A percentile compares a stretch with the other conserved stretches of the same genome.
Evolutionary conservation across 2,888 invertebrate genomes (phyloP).

Genomic region (Chelonus formosanus): DNA sequence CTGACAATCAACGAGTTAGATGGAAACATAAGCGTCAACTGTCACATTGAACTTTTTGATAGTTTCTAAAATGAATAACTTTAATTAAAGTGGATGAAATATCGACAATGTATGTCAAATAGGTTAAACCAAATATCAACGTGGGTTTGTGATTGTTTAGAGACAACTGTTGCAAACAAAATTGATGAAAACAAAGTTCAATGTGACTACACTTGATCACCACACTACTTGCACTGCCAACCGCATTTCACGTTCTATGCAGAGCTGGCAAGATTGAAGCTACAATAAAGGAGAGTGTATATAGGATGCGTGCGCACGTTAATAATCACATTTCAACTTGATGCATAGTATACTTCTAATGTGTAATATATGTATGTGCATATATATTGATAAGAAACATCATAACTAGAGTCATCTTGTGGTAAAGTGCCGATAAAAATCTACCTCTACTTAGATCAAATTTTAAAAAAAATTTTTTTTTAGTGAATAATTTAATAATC

Average conservation of each 20-base stretch:
- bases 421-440: not conserved
- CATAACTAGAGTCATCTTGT: conserved; percentile 18
- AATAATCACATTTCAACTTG: not conserved
- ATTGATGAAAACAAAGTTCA: conserved; percentile 43
- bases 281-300: too few relatives aligned
- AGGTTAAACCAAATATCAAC: too few relatives aligned
- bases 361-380: conserved; percentile 4
- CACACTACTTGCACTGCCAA: conserved; percentile 50
- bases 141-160: too few relatives aligned
- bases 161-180: conserved; percentile 33
- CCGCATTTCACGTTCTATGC: conserved; percentile 43
- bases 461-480: too few relatives aligned
- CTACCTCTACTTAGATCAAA: too few relatives aligned
- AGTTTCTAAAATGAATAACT: too few relatives aligned
- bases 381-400: not conserved
- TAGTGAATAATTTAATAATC: too few relatives aligned
- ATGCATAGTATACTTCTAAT: conserved; percentile 4
- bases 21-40: too few relatives aligned
- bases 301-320: conserved; percentile 37
- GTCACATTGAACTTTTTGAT: too few relatives aligned
- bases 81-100: too few relatives aligned
- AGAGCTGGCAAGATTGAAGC: conserved; percentile 17
- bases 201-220: conserved; percentile 50
- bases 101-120: too few relatives aligned
- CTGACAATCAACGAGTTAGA: too few relatives aligned